Evolutionary conservation across 2,113 vertebrate species (phyloP).

Genomic region (Ophiodon elongatus): DNA sequence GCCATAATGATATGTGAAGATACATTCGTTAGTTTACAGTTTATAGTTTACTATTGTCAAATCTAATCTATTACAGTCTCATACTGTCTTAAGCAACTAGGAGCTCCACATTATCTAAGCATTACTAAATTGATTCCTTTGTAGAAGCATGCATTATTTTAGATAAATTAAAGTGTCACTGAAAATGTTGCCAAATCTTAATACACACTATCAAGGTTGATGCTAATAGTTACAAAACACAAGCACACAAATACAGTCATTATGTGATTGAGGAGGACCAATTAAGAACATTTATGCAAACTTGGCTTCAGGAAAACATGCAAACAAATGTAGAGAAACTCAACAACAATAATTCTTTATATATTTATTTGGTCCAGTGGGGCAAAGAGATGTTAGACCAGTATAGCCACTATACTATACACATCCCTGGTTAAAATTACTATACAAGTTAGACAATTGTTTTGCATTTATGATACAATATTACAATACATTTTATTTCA

Average conservation of each 20-base stretch:
- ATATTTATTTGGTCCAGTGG: not conserved
- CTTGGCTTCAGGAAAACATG: not conserved
- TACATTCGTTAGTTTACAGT: not conserved
- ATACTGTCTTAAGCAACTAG: not conserved
- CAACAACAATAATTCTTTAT: not conserved
- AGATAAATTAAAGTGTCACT: not conserved
- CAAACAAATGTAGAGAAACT: not conserved
- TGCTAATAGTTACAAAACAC: not conserved
- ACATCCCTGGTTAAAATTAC: not conserved
- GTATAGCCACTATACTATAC: not conserved
- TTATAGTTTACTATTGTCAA: not conserved
- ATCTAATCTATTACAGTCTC: not conserved
- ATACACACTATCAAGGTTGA: not conserved
- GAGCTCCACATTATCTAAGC: not conserved
- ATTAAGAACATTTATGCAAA: constrained; percentile 1
- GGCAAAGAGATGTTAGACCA: not conserved
- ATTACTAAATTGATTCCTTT: not conserved
- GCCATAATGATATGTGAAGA: not conserved
- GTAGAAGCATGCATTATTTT: not conserved
- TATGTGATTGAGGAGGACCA: not conserved
- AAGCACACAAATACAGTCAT: not conserved
- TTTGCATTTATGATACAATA: not conserved
- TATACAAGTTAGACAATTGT: not conserved
- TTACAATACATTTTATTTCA: not conserved
- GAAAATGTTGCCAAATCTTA: not conserved